A percentile compares a stretch with the other conserved stretches of the same genome.
phyloP scores from a whole-genome alignment of 2,113 vertebrate species.

The Quiscalus mexicanus region DNA sequence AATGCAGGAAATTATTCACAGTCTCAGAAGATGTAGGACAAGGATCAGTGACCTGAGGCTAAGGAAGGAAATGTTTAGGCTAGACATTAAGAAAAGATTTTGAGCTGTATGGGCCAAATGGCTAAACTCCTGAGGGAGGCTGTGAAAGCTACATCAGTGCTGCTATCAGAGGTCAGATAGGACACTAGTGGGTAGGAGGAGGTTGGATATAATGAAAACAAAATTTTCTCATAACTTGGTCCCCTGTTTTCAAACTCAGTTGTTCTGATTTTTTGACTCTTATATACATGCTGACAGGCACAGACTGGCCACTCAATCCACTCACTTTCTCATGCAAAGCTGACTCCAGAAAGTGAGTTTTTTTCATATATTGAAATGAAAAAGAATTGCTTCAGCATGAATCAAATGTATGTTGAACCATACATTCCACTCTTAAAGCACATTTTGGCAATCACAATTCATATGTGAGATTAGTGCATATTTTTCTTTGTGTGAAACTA shows the following conservation, averaged over 20 bases:
- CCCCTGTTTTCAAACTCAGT: background rate
- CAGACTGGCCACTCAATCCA: background rate
- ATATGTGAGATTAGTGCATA: background rate
- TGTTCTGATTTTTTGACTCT: background rate
- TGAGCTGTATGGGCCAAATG: background rate
- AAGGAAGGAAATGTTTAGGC: constrained; percentile 54
- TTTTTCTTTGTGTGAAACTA: constrained; percentile 17
- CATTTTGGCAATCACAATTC: background rate
- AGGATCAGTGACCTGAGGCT: constrained; percentile 24
- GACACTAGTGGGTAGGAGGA: background rate
- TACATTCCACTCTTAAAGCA: background rate
- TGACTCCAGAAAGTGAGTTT: background rate
- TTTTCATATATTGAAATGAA: background rate
- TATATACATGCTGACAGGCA: background rate
- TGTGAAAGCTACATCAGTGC: background rate
- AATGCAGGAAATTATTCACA: constrained; percentile 16
- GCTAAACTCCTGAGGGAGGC: background rate
- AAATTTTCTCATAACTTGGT: background rate
- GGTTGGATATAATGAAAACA: background rate
- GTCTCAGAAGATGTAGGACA: constrained; percentile 36
- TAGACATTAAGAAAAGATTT: constrained; percentile 38
- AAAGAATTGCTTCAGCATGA: background rate
- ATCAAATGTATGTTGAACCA: background rate
- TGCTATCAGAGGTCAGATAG: background rate
- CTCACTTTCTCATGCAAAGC: background rate